Evolutionary conservation across 2,888 invertebrate species (phyloP).

Genomic region (Heterodera filipjevi): DNA sequence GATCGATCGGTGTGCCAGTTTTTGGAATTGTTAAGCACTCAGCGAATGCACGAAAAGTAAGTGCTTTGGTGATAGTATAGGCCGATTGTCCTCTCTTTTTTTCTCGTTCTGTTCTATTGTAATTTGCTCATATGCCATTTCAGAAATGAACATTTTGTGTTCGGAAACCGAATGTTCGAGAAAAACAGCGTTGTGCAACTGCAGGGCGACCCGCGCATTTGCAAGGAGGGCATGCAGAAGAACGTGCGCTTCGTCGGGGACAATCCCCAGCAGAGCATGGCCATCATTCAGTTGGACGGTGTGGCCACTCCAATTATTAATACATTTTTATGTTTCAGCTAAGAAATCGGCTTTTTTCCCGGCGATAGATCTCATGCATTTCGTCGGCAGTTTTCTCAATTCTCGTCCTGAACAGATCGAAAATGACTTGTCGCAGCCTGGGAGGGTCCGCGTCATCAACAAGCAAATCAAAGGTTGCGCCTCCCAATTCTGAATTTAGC

Average conservation of each 20-base stretch:
- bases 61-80: not conserved
- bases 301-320: not conserved
- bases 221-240: constrained; percentile 39
- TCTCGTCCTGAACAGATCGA: not conserved
- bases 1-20: constrained; percentile 37
- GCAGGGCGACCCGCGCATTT: constrained; percentile 29
- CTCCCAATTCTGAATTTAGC: not conserved
- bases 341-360: constrained; percentile 39
- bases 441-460: not conserved
- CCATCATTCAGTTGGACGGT: constrained; percentile 35
- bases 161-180: constrained; percentile 29
- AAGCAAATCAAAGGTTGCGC: constrained; percentile 25
- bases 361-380: not conserved
- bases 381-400: constrained; percentile 18
- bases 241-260: constrained; percentile 34
- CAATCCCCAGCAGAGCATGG: not conserved
- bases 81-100: not conserved
- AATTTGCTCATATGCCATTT: not conserved
- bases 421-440: not conserved
- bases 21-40: constrained; percentile 31
- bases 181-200: constrained; percentile 18
- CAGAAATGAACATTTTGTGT: constrained; percentile 28
- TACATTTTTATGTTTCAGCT: constrained; percentile 30
- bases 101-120: not conserved
- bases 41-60: constrained; percentile 26